Base-by-base conservation (phyloP, 2,888 invertebrate species). In the Caenorhabditis panamensis region DNA sequence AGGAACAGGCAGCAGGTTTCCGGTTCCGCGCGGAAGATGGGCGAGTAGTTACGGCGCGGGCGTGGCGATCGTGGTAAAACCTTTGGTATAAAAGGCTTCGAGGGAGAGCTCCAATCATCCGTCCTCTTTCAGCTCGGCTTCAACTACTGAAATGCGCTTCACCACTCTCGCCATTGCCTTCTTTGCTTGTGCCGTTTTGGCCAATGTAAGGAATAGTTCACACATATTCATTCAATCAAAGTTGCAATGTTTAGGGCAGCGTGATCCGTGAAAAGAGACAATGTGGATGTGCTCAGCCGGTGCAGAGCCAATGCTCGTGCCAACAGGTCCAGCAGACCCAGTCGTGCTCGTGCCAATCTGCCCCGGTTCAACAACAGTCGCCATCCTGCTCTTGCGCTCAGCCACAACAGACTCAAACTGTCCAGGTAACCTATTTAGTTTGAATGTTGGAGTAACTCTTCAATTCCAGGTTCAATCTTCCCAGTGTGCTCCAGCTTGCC, bases 261-360 rank as follows among this genome's bases (percentile, higher is more conserved):
- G 84, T 82, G 41, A 54, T 84, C 36, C 78, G 84, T 47, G 84
- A 84, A 58, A 82, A 82, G 79, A 82, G 84, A 81, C 84, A 84
- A 59, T 84, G 84, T 69, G 84, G 84, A 59, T 84, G 84, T 75
- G 80, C 78, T 51, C 79, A 68, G 26, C 80, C 69, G 68, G 62
- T 63, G 51, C 75, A 71, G 69, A 51, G 62, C 41, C 80, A 81
- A 54, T 84, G 84, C 72, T 79, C 79, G 22, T 84, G 84, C 58
- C 59, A 75, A 26, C 67, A 72, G 36, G 73, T 61, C 51, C 68
- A 72, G 56, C 72, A 67, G 73, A 63, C 79, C 8, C 67, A 77
- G 41, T 78, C 82, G 37, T 84, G 84, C 80, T 82, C 82, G 56
- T 84, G 84, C 80, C 84, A 84, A 69, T 79, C 79, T 51, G 76